Conservation (phyloP, 2,797 vertebrate species). For the Malacoraja senta region DNA sequence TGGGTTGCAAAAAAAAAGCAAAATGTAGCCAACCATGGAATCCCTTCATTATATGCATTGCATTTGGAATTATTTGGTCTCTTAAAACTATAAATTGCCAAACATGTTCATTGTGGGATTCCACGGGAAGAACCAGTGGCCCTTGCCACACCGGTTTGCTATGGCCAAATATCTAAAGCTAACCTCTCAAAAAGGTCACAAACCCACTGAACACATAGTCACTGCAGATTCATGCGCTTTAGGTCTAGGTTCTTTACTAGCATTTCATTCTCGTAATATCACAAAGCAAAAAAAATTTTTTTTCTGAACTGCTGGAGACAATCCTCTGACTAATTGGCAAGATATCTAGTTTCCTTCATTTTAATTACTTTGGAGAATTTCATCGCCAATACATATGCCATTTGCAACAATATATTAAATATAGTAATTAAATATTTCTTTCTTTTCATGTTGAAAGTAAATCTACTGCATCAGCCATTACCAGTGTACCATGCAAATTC, state of each 20-base stretch:
- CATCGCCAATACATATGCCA: background rate
- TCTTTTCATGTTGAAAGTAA: background rate
- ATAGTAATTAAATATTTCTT: background rate
- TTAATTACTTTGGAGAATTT: background rate
- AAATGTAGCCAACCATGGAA: background rate
- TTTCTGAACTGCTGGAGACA: background rate
- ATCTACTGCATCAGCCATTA: background rate
- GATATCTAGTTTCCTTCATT: background rate
- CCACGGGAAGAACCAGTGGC: background rate
- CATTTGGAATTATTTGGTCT: background rate
- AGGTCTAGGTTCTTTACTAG: background rate
- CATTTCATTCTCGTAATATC: background rate
- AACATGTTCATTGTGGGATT: background rate
- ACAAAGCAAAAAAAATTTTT: background rate
- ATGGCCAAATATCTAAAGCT: background rate
- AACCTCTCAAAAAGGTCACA: background rate
- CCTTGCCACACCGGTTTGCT: background rate
- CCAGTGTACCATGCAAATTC: background rate
- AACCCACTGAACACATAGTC: background rate
- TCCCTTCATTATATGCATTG: background rate
- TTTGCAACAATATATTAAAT: background rate
- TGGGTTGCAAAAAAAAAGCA: background rate
- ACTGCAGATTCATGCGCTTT: background rate
- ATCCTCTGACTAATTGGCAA: too few relatives aligned
- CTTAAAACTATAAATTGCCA: background rate